phyloP scores from a whole-genome alignment of 1,140 invertebrate species.

The Cotesia typhae region DNA sequence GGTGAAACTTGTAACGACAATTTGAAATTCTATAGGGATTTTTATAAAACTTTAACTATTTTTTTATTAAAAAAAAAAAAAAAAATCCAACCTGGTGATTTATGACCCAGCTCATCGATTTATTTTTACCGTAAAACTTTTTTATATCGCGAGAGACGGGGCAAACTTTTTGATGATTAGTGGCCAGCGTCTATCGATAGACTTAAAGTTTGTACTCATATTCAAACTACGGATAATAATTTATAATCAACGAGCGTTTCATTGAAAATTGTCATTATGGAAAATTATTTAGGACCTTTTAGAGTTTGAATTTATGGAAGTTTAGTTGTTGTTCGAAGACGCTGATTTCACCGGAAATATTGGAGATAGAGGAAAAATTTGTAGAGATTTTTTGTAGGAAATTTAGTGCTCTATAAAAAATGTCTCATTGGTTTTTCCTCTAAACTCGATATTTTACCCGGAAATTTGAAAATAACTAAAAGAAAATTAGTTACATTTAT shows the following conservation, averaged over 20 bases:
- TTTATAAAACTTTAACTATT: neutral
- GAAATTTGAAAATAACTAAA: too few relatives aligned
- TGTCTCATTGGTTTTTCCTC: too few relatives aligned
- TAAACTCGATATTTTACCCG: too few relatives aligned
- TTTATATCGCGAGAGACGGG: neutral
- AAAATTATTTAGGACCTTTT: too few relatives aligned
- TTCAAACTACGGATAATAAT: constrained; percentile 1
- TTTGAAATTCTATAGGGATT: constrained; percentile 1
- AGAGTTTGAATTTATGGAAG: too few relatives aligned
- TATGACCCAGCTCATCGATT: constrained; percentile 29
- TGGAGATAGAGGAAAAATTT: too few relatives aligned
- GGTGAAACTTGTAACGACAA: neutral
- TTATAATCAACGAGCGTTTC: neutral
- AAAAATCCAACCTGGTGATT: constrained; percentile 19
- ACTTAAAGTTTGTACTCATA: constrained; percentile 3
- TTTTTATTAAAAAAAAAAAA: constrained; percentile 13
- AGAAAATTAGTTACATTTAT: too few relatives aligned
- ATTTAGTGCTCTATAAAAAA: too few relatives aligned
- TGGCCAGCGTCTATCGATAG: constrained; percentile 14
- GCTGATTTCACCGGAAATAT: too few relatives aligned
- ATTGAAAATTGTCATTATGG: too few relatives aligned
- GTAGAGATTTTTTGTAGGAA: too few relatives aligned
- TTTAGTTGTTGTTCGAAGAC: too few relatives aligned
- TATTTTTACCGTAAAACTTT: neutral
- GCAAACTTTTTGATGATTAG: constrained; percentile 31